Evolutionary conservation across 2,888 invertebrate species (phyloP).

Genomic region (Quadroppia sp.): DNA sequence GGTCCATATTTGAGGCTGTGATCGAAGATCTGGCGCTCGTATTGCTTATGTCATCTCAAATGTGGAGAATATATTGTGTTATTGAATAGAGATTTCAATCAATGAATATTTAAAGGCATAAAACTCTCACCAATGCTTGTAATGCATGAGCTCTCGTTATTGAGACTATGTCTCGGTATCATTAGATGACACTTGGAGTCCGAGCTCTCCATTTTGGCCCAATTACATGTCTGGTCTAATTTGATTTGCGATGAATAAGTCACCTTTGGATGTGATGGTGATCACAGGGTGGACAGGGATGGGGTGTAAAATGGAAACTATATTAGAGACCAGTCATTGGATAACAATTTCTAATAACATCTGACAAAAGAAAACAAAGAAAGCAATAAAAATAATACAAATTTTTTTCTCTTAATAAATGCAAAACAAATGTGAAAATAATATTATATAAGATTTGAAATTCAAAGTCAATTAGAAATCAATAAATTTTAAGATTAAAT

Average conservation of each 20-base stretch:
- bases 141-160: neutral
- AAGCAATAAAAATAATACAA: too few relatives aligned
- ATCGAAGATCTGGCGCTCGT: slow-evolving; percentile 19
- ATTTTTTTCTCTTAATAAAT: too few relatives aligned
- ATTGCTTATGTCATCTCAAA: slow-evolving; percentile 5
- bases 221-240: neutral
- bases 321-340: neutral
- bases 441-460: too few relatives aligned
- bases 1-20: neutral
- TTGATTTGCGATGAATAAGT: slow-evolving; percentile 15
- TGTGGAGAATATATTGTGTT: neutral
- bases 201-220: neutral
- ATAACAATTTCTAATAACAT: neutral
- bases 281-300: too few relatives aligned
- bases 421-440: too few relatives aligned
- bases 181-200: slow-evolving; percentile 11
- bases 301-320: slow-evolving; percentile 10
- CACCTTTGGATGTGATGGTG: neutral
- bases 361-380: neutral
- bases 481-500: too few relatives aligned
- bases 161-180: neutral
- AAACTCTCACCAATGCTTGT: neutral
- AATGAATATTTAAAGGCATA: too few relatives aligned
- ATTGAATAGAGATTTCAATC: too few relatives aligned
- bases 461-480: too few relatives aligned